Percentiles rank a stretch among this genome's conserved stretches.
Conservation (phyloP, 2,888 invertebrate genomes). For the Nymphalis urticae region DNA sequence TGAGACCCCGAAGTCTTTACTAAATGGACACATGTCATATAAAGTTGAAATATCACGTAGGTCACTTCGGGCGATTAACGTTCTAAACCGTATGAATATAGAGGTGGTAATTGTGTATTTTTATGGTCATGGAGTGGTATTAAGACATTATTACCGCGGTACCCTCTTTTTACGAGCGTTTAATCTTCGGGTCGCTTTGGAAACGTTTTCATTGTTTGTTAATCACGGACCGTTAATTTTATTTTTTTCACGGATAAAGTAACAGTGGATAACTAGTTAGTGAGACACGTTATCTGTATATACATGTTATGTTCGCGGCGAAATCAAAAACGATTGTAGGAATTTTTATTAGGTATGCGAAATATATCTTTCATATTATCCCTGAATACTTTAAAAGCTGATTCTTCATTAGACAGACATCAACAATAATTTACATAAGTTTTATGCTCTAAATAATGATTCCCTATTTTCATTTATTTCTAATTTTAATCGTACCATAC, state of each 20-base stretch:
- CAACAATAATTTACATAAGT: too few relatives aligned
- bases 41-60: conserved; percentile 50
- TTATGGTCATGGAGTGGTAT: conserved; percentile 55
- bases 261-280: background rate
- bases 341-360: too few relatives aligned
- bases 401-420: too few relatives aligned
- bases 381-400: too few relatives aligned
- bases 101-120: conserved; percentile 42
- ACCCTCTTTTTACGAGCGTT: conserved; percentile 76
- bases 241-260: background rate
- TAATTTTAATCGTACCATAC: too few relatives aligned
- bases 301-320: too few relatives aligned
- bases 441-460: too few relatives aligned
- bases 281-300: too few relatives aligned
- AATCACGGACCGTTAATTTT: background rate
- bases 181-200: conserved; percentile 67
- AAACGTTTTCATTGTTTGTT: conserved; percentile 45
- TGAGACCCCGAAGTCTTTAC: conserved; percentile 52
- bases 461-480: too few relatives aligned
- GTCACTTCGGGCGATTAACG: conserved; percentile 7
- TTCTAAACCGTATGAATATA: conserved; percentile 38
- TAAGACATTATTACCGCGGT: conserved; percentile 74
- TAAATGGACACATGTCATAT: conserved; percentile 65
- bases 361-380: too few relatives aligned
- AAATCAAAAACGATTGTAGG: too few relatives aligned